These are phyloP conservation scores for Bombus waltoni DNA, from an alignment of 1,140 invertebrate genomes.

Conservation along the genomic window DNA sequence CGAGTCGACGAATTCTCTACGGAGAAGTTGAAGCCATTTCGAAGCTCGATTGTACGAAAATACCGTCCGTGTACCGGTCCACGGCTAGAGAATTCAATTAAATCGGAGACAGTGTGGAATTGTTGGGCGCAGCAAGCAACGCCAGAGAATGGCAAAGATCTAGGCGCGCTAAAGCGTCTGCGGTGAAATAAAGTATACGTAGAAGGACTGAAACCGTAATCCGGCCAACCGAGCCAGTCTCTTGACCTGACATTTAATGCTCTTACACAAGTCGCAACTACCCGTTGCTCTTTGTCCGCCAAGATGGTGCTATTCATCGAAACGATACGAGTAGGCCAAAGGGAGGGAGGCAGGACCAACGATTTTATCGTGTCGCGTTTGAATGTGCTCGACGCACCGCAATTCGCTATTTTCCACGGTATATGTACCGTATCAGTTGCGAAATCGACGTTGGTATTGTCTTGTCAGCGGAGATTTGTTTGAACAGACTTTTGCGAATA, in stretches of 20 bases:
- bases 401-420: not conserved
- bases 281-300: constrained; percentile 69
- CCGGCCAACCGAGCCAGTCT: constrained; percentile 64
- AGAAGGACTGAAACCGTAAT: constrained; percentile 46
- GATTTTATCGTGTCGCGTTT: constrained; percentile 34
- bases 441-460: not conserved
- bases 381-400: not conserved
- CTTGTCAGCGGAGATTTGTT: not conserved
- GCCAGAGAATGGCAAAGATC: constrained; percentile 29
- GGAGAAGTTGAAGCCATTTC: not conserved
- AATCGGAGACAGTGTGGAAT: not conserved
- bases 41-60: not conserved
- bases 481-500: too few species aligned
- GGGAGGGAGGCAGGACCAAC: constrained; percentile 40
- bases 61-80: too few species aligned
- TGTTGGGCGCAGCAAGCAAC: not conserved
- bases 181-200: constrained; percentile 48
- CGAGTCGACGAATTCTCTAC: too few species aligned
- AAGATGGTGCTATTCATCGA: constrained; percentile 65
- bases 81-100: not conserved
- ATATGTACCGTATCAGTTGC: not conserved
- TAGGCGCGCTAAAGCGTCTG: constrained; percentile 65
- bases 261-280: constrained; percentile 71
- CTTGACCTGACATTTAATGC: constrained; percentile 77
- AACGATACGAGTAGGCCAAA: constrained; percentile 44